Conservation (phyloP, 2,113 vertebrate species). For the Edolisoma coerulescens region DNA sequence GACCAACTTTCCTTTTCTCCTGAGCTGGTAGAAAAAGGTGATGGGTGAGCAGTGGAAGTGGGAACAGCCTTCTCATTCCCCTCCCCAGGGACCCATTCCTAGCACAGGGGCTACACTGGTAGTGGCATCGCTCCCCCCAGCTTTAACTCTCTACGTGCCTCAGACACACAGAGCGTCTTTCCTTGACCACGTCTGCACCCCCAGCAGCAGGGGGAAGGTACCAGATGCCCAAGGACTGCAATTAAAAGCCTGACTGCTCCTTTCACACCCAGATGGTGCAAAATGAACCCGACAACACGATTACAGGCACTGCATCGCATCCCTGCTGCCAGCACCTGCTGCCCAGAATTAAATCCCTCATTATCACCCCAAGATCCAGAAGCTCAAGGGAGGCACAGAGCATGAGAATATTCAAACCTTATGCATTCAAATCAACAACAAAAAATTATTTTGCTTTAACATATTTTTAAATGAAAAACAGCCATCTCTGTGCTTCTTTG, state of each 20-base stretch:
- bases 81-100: background rate
- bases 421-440: background rate
- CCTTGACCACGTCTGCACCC: background rate
- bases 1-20: background rate
- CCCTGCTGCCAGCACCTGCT: constrained; percentile 11
- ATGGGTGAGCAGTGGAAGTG: background rate
- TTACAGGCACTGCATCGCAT: background rate
- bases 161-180: background rate
- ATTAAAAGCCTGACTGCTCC: background rate
- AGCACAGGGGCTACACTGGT: background rate
- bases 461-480: background rate
- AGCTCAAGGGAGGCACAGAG: background rate
- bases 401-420: background rate
- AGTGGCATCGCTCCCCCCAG: background rate
- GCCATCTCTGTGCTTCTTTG: background rate
- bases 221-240: background rate
- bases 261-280: constrained; percentile 28
- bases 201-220: background rate
- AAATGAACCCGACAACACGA: background rate
- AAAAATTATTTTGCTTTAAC: background rate
- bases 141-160: background rate
- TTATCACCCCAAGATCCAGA: background rate
- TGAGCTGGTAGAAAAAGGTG: background rate
- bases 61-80: background rate
- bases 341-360: background rate